Conservation (phyloP, 2,888 invertebrate genomes). For the Galeruca laticollis region DNA sequence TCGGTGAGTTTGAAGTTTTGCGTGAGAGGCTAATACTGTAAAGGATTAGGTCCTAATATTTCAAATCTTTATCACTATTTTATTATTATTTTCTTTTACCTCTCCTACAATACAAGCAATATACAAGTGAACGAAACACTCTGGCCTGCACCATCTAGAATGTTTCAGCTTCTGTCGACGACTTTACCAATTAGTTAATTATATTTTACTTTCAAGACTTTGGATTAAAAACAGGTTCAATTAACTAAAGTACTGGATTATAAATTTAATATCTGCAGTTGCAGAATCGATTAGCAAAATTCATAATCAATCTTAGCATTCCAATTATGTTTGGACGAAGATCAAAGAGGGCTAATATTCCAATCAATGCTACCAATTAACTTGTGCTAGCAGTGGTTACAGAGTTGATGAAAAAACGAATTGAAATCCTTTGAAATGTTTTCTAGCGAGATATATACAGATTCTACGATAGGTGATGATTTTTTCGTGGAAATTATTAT, state of each 20-base stretch:
- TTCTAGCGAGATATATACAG: not conserved
- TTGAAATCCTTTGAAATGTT: conserved; percentile 61
- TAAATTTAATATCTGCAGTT: conserved; percentile 58
- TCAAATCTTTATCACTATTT: too few relatives aligned
- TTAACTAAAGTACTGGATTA: conserved; percentile 59
- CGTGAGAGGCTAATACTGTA: too few relatives aligned
- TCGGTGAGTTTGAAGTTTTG: too few relatives aligned
- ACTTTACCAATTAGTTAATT: conserved; percentile 52
- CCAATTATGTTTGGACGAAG: conserved; percentile 64
- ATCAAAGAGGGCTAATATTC: conserved; percentile 63
- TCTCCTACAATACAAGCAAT: not conserved
- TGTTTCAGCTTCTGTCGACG: conserved; percentile 28
- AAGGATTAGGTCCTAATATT: too few relatives aligned
- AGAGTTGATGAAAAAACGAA: conserved; percentile 67
- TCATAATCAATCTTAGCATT: conserved; percentile 67
- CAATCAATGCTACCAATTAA: conserved; percentile 68
- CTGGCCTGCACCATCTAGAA: conserved; percentile 30
- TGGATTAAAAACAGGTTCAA: conserved; percentile 48
- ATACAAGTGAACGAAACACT: conserved; percentile 8
- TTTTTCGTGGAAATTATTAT: too few relatives aligned
- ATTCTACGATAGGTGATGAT: not conserved
- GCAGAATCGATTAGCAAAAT: conserved; percentile 63
- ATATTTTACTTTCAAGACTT: conserved; percentile 50
- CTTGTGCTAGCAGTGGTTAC: conserved; percentile 64
- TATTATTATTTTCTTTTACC: not conserved